Percentiles rank a stretch among this genome's conserved stretches.
Conservation (phyloP, 1,140 invertebrate species). For the Branchinecta lynchi region DNA sequence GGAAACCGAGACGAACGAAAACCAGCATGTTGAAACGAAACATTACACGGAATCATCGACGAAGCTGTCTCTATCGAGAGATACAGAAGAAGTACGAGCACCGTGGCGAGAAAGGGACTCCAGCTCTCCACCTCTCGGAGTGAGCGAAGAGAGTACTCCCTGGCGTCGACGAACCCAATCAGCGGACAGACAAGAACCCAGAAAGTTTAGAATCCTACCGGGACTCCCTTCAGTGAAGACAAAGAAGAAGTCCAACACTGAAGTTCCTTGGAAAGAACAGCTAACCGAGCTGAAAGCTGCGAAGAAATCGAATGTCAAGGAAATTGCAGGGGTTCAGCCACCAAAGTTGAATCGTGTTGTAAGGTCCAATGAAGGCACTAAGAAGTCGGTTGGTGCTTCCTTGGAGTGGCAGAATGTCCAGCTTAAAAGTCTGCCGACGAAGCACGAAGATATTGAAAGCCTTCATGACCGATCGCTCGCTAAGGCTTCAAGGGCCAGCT, state of each 20-base stretch:
- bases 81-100: slow-evolving; percentile 11
- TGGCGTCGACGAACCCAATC: slow-evolving; percentile 18
- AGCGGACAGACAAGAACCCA: slow-evolving; percentile 12
- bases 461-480: not conserved
- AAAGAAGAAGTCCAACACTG: slow-evolving; percentile 15
- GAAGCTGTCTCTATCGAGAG: not conserved
- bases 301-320: not conserved
- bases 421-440: not conserved
- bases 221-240: not conserved
- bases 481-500: too few relatives aligned
- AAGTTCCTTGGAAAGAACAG: slow-evolving; percentile 9
- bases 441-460: not conserved
- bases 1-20: slow-evolving; percentile 14
- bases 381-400: too few relatives aligned
- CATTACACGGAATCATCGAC: slow-evolving; percentile 13
- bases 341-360: too few relatives aligned
- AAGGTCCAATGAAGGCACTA: too few relatives aligned
- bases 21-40: not conserved
- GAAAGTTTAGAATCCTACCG: not conserved
- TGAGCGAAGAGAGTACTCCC: slow-evolving; percentile 8
- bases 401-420: not conserved
- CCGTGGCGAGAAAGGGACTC: slow-evolving; percentile 19
- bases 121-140: slow-evolving; percentile 16
- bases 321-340: too few relatives aligned
- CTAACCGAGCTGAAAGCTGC: not conserved